A percentile compares a stretch with the other conserved stretches of the same genome.
Conservation (phyloP, 2,888 invertebrate genomes). For the Eucera pruinosa region DNA sequence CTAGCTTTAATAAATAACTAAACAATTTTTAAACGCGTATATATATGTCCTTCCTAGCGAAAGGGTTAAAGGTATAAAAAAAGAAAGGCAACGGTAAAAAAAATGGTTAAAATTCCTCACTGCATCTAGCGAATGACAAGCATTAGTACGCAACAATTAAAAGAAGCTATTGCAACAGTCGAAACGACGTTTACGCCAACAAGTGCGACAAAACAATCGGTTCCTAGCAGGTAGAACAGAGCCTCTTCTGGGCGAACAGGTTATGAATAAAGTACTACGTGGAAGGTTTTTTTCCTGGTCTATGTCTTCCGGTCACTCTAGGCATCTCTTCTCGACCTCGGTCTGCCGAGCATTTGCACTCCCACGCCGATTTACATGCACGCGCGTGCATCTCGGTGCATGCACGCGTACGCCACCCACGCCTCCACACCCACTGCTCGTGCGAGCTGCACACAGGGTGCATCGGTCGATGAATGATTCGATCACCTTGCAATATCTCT, state of each 20-base stretch:
- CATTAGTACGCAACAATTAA: background rate
- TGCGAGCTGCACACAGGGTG: slow-evolving; percentile 2
- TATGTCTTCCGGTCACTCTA: slow-evolving; percentile 36
- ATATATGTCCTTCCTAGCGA: too few species aligned
- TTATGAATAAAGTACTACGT: slow-evolving; percentile 46
- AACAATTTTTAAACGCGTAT: too few species aligned
- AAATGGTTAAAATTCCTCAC: too few species aligned
- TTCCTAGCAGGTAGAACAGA: slow-evolving; percentile 17
- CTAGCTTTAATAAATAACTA: too few species aligned
- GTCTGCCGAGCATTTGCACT: slow-evolving; percentile 15
- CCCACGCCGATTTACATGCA: slow-evolving; percentile 26
- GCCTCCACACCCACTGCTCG: background rate
- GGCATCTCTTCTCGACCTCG: background rate
- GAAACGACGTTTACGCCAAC: background rate
- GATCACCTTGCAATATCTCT: slow-evolving; percentile 20
- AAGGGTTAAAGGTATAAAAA: too few species aligned
- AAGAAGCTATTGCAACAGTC: background rate
- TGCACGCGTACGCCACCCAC: slow-evolving; percentile 3
- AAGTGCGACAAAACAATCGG: background rate
- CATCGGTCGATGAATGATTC: slow-evolving; percentile 34
- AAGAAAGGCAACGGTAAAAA: too few species aligned
- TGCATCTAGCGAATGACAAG: background rate
- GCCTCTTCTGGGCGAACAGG: slow-evolving; percentile 16
- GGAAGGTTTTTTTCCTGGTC: background rate
- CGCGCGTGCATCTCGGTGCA: slow-evolving; percentile 9